These are phyloP conservation scores for Flabesymbios commensalis DNA, from an alignment of 2,888 invertebrate species.

Conservation along the genomic window DNA sequence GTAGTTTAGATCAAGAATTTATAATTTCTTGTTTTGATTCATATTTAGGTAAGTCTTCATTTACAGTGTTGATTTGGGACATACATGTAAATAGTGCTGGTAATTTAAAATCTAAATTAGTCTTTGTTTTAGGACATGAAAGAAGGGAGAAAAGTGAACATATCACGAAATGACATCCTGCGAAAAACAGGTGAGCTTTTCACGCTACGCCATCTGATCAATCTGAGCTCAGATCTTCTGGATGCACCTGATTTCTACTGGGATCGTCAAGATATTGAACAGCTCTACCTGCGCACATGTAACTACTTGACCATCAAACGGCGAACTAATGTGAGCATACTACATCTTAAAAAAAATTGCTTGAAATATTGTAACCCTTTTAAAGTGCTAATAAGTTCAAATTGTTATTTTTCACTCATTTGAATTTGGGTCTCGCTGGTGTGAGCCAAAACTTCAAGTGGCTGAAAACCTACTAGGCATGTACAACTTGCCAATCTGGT, in stretches of 20 bases:
- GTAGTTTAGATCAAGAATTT: too few relatives aligned
- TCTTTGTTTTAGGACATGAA: conserved; percentile 79
- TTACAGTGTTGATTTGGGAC: too few relatives aligned
- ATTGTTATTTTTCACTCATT: too few relatives aligned
- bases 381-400: too few relatives aligned
- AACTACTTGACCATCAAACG: conserved; percentile 82
- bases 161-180: conserved; percentile 74
- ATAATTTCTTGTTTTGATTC: too few relatives aligned
- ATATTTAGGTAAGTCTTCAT: too few relatives aligned
- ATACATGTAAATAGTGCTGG: too few relatives aligned
- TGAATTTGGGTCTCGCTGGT: too few relatives aligned
- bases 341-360: too few relatives aligned
- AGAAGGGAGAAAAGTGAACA: conserved; percentile 70
- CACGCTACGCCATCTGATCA: conserved; percentile 84
- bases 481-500: background rate
- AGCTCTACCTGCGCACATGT: conserved; percentile 79
- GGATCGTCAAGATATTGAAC: conserved; percentile 89
- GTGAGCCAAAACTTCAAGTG: too few relatives aligned
- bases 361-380: too few relatives aligned
- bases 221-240: conserved; percentile 88
- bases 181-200: conserved; percentile 86
- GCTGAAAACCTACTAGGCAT: background rate
- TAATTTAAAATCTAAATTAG: too few relatives aligned
- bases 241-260: conserved; percentile 98
- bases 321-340: conserved; percentile 78